Evolutionary conservation across 2,888 invertebrate genomes (phyloP).

Genomic region (Copidosoma aretas): DNA sequence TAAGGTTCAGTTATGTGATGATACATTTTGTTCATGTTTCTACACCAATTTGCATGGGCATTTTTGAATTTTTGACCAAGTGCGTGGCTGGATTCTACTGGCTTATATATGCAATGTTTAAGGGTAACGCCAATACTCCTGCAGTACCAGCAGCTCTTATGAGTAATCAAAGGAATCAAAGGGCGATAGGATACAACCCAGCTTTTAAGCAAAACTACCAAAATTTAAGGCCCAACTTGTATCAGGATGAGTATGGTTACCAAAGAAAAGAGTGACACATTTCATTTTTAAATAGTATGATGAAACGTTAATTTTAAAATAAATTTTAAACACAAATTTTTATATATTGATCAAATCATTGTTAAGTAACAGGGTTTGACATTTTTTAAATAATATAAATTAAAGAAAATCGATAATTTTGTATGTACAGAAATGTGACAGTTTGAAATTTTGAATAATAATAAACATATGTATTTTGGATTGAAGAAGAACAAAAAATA

Average conservation of each 20-base stretch:
- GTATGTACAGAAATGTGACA: too few relatives aligned
- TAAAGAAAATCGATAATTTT: too few relatives aligned
- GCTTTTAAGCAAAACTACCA: constrained; percentile 16
- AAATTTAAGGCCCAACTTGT: constrained; percentile 23
- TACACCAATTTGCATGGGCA: constrained; percentile 57
- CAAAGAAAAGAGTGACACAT: constrained; percentile 16
- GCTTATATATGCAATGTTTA: constrained; percentile 55
- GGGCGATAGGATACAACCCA: background rate
- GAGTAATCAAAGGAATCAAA: constrained; percentile 11
- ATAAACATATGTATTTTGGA: too few relatives aligned
- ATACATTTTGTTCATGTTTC: constrained; percentile 50
- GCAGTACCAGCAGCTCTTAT: constrained; percentile 35
- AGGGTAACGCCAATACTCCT: constrained; percentile 37
- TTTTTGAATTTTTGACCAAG: constrained; percentile 57
- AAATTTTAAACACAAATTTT: background rate
- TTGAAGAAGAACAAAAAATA: too few relatives aligned
- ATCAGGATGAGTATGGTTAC: constrained; percentile 24
- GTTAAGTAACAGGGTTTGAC: background rate
- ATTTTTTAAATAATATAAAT: constrained; percentile 7
- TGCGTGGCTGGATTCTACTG: constrained; percentile 60
- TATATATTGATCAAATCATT: background rate
- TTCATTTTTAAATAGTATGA: background rate
- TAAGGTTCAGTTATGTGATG: constrained; percentile 55
- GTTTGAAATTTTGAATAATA: too few relatives aligned
- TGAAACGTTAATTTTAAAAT: background rate